Evolutionary conservation across 2,888 invertebrate species (phyloP).

Genomic region (Drosophila colorata): DNA sequence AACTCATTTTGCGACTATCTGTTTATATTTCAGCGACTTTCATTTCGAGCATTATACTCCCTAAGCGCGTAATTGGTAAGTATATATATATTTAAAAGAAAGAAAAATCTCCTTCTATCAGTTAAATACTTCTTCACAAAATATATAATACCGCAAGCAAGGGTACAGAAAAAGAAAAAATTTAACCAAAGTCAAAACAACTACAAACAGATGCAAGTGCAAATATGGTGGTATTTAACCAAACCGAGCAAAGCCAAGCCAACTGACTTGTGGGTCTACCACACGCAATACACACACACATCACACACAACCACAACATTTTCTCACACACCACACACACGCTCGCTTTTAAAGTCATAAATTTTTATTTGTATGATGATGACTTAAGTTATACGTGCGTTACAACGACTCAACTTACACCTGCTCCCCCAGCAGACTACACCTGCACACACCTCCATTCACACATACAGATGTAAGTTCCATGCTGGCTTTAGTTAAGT

Average conservation of each 20-base stretch:
- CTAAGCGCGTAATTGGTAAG: background rate
- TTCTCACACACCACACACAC: conserved; percentile 10
- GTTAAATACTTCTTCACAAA: background rate
- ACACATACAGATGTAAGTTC: conserved; percentile 23
- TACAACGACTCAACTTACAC: conserved; percentile 54
- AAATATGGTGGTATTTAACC: conserved; percentile 32
- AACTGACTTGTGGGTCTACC: conserved; percentile 25
- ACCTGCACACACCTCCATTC: conserved; percentile 3
- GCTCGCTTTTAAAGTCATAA: conserved; percentile 66
- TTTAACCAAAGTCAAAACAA: background rate
- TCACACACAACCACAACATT: conserved; percentile 6
- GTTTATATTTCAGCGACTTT: too few species aligned
- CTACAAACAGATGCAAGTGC: conserved; percentile 11
- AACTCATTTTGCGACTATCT: too few species aligned
- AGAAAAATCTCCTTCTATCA: too few species aligned
- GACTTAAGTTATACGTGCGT: conserved; percentile 79
- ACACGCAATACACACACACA: conserved; percentile 1
- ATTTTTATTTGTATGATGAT: conserved; percentile 79
- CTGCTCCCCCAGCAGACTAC: conserved; percentile 12
- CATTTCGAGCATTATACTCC: too few species aligned
- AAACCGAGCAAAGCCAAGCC: conserved; percentile 11
- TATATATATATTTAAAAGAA: too few species aligned
- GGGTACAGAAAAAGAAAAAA: background rate
- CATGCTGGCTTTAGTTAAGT: conserved; percentile 74
- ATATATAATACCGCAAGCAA: background rate